A percentile compares a stretch with the other conserved stretches of the same genome.
These are phyloP conservation scores for Drosophila emarginata DNA, from an alignment of 2,888 invertebrate species.

Conservation along the genomic window DNA sequence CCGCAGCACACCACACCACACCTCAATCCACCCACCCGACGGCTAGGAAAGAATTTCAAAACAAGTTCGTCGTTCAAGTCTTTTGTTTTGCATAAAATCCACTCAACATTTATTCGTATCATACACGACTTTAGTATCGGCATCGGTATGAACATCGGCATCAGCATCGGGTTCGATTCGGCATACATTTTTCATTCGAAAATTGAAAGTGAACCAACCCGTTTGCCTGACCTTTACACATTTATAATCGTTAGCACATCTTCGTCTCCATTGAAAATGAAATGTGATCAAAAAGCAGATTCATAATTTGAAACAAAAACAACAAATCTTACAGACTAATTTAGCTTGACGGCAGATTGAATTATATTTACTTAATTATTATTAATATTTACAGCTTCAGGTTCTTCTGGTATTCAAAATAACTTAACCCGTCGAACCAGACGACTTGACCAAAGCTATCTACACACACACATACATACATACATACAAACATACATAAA, in stretches of 20 bases:
- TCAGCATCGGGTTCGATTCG: slow-evolving; percentile 28
- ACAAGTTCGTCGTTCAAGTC: slow-evolving; percentile 61
- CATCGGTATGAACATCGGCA: slow-evolving; percentile 37
- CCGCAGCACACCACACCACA: slow-evolving; percentile 3
- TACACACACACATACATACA: not conserved
- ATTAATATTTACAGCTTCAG: slow-evolving; percentile 33
- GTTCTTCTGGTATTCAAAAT: slow-evolving; percentile 27
- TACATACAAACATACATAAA: not conserved
- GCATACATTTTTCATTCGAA: slow-evolving; percentile 34
- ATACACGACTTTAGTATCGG: slow-evolving; percentile 39
- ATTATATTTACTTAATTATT: not conserved
- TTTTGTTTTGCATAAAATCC: slow-evolving; percentile 45
- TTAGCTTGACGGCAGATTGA: slow-evolving; percentile 5
- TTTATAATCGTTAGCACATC: slow-evolving; percentile 72
- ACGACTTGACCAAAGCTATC: not conserved
- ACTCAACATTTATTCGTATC: slow-evolving; percentile 27
- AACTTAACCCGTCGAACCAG: slow-evolving; percentile 42
- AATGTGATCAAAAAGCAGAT: slow-evolving; percentile 11
- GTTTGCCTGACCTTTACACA: slow-evolving; percentile 71
- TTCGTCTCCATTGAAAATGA: slow-evolving; percentile 24
- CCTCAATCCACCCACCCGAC: not conserved
- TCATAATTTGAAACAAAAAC: slow-evolving; percentile 8
- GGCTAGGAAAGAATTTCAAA: slow-evolving; percentile 51
- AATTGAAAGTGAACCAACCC: slow-evolving; percentile 68
- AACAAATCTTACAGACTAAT: slow-evolving; percentile 30